phyloP scores from a whole-genome alignment of 2,888 invertebrate species.

The Bruchidius siliquastri region DNA sequence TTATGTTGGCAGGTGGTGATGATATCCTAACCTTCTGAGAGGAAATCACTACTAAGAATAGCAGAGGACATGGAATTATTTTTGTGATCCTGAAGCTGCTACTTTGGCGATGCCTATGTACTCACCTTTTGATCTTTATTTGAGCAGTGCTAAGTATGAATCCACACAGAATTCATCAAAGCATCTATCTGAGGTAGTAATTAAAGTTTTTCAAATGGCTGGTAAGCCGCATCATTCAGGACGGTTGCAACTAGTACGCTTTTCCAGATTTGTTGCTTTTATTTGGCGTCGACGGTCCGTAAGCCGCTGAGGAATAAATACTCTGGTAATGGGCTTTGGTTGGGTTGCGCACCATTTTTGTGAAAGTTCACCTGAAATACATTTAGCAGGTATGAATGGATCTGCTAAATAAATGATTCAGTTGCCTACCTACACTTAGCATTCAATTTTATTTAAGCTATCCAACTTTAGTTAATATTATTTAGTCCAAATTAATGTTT shows the following conservation, averaged over 20 bases:
- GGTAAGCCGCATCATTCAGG: constrained; percentile 1
- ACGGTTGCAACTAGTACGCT: neutral
- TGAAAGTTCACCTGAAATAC: too few species aligned
- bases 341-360: neutral
- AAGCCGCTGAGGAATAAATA: neutral
- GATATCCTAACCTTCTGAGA: too few species aligned
- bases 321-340: neutral
- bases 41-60: too few species aligned
- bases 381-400: too few species aligned
- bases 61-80: too few species aligned
- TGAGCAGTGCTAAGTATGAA: constrained; percentile 3
- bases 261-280: neutral
- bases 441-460: too few species aligned
- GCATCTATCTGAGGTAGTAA: constrained; percentile 10
- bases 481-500: too few species aligned
- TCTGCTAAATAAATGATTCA: too few species aligned
- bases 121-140: neutral
- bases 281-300: neutral
- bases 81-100: too few species aligned
- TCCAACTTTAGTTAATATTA: too few species aligned
- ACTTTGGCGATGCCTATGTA: neutral
- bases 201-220: constrained; percentile 9
- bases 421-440: too few species aligned
- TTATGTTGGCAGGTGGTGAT: too few species aligned
- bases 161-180: constrained; percentile 16